Conservation (phyloP, 2,113 vertebrate genomes). For the Ranitomeya variabilis region DNA sequence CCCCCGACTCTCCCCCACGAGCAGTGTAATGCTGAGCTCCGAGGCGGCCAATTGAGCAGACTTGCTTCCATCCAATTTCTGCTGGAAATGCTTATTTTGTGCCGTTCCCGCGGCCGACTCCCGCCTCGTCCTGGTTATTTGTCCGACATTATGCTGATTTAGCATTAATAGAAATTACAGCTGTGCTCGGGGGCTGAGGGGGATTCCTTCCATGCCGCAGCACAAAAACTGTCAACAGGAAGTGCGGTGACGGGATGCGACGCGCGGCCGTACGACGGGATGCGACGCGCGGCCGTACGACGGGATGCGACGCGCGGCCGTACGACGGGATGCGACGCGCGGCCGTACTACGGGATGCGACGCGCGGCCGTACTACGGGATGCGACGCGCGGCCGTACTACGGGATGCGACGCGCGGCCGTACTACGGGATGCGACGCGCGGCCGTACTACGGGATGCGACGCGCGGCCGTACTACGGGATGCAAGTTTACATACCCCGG, state of each 20-base stretch:
- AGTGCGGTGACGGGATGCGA: not conserved
- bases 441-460: no score
- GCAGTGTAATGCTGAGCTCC: not conserved
- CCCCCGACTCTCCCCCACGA: not conserved
- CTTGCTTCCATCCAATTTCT: not conserved
- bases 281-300: no score
- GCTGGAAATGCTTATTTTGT: constrained; percentile 16
- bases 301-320: not conserved
- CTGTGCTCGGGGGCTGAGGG: not conserved
- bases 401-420: not conserved
- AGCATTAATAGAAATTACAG: not conserved
- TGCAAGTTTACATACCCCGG: no score
- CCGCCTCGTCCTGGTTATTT: constrained; percentile 5
- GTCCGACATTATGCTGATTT: constrained; percentile 20
- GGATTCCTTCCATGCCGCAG: not conserved
- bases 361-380: no score
- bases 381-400: no score
- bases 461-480: no score
- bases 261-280: not conserved
- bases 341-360: no score
- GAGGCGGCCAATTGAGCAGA: not conserved
- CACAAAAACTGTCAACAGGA: constrained; percentile 1
- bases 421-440: not conserved
- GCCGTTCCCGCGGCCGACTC: constrained; percentile 20
- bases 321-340: not conserved